Evolutionary conservation across 2,797 vertebrate species (phyloP), one percentile per base, ranked within the genome.

Genomic region (Malurus splendens): DNA sequence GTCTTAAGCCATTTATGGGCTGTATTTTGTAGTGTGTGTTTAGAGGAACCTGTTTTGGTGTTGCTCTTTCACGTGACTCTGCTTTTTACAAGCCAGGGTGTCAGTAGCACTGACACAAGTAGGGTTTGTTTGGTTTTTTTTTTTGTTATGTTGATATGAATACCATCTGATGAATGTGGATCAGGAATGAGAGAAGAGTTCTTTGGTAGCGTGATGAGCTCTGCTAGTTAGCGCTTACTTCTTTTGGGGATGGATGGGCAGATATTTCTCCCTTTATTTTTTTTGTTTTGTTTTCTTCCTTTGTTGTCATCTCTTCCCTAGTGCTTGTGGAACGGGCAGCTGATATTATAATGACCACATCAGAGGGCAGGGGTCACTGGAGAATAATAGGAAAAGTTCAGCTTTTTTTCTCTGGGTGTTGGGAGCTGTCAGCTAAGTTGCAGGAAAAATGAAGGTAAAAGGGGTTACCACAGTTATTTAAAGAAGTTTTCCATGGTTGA

Each of bases 271-370:
- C 28, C 17, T 9, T 3, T 3, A 17, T 13, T 5, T 36, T 6
- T 38, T 32, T 52, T 27, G 12, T 24, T 77, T 24, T 51, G 6
- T 81, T 87, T 76, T 54, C 19, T 85, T 76, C 24, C 36, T 92
- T 45, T 93, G 86, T 68, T 86, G 82, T 87, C 32, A 76, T 84
- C 50, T 84, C 38, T 87, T 93, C 51, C 27, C 41, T 67, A 51
- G 61, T 32, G 52, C 65, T 67, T 84, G 32, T 62, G 82, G 73
- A 94, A 90, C 67, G 71, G 68, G 47, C 54, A 79, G 41, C 64
- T 93, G 67, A 28, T 87, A 47, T 79, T 93, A 79, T 88, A 94
- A 68, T 85, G 83, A 90, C 82, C 76, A 50, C 62, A 66, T 89
- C 51, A 66, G 65, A 92, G 81, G 71, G 52, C 82, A 87, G 81